These are phyloP conservation scores for Lates japonicus DNA, from an alignment of 2,797 vertebrate genomes.

Conservation along the genomic window DNA sequence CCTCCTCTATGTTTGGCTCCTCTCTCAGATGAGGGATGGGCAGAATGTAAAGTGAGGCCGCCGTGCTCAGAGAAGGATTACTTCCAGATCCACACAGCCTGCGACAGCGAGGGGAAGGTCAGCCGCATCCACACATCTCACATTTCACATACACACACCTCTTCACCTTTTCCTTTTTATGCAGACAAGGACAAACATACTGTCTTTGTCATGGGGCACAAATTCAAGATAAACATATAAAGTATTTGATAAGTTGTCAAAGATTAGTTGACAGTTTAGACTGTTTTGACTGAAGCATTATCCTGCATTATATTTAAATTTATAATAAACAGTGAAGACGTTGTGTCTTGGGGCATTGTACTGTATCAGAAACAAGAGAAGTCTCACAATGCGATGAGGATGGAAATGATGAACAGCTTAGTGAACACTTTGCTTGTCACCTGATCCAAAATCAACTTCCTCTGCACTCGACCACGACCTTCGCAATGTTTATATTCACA, in stretches of 20 bases:
- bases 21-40: conserved; percentile 92
- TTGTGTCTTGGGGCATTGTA: background rate
- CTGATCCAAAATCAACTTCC: conserved; percentile 29
- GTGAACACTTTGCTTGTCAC: conserved; percentile 37
- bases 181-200: conserved; percentile 13
- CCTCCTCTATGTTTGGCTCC: conserved; percentile 2
- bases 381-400: conserved; percentile 21
- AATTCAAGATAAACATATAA: background rate
- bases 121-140: conserved; percentile 52
- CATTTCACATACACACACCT: conserved; percentile 12
- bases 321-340: background rate
- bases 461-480: conserved; percentile 12
- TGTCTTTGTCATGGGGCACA: background rate
- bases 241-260: background rate
- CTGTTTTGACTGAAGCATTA: too few relatives aligned
- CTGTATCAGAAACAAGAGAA: conserved; percentile 15
- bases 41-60: conserved; percentile 88
- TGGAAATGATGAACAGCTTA: conserved; percentile 15
- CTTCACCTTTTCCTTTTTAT: background rate
- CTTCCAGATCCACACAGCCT: conserved; percentile 95
- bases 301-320: background rate
- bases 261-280: background rate
- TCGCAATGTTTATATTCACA: background rate
- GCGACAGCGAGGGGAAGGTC: conserved; percentile 95
- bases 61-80: conserved; percentile 93